Evolutionary conservation across 2,797 vertebrate species (phyloP).

Genomic region (Novumbra hubbsi): DNA sequence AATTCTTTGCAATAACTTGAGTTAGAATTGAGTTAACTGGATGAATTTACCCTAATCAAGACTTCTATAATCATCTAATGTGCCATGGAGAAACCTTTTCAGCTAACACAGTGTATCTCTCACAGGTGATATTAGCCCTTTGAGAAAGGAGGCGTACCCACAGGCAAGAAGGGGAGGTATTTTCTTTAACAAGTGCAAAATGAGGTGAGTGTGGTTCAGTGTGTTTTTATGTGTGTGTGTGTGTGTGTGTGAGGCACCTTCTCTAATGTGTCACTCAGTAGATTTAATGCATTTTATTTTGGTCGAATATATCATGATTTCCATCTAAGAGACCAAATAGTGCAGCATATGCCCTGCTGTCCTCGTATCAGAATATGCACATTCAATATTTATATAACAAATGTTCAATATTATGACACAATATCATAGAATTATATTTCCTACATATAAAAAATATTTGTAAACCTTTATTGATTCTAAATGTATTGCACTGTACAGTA

Average conservation of each 20-base stretch:
- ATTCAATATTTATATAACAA: too few species aligned
- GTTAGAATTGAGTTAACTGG: neutral
- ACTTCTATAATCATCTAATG: neutral
- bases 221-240: neutral
- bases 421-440: neutral
- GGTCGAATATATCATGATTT: neutral
- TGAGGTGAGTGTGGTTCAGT: conserved; percentile 60
- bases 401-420: neutral
- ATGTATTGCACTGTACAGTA: neutral
- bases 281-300: neutral
- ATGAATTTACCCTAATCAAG: neutral
- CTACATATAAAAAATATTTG: neutral
- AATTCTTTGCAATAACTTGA: too few species aligned
- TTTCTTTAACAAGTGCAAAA: conserved; percentile 79
- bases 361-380: neutral
- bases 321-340: neutral
- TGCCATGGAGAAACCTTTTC: neutral
- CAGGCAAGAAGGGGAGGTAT: conserved; percentile 71
- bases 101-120: conserved; percentile 32
- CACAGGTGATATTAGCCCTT: conserved; percentile 64
- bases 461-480: neutral
- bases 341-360: neutral
- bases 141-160: conserved; percentile 71
- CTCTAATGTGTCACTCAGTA: neutral
- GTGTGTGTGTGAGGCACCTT: neutral